Evolutionary conservation across 2,797 vertebrate genomes (phyloP), one percentile per base, ranked within the genome.

Genomic region (Dallia pectoralis): DNA sequence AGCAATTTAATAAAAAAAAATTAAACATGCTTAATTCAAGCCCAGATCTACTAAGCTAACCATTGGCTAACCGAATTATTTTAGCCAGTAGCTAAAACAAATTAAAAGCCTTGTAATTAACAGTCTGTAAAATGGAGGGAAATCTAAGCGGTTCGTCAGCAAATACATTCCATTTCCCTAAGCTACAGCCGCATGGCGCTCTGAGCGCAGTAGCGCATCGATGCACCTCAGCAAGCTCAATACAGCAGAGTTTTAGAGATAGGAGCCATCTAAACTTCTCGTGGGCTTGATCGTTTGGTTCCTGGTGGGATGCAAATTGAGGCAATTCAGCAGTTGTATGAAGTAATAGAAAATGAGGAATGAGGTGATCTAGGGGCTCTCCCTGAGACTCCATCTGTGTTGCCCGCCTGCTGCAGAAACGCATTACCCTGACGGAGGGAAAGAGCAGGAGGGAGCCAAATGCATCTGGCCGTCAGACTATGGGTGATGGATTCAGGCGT

Each of bases 341-440:
- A 29, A 63, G 30, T 30, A 30, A 64, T 30, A 64, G 14, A 64
- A 32, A 33, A 29, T 30, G 16, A 29, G 29, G 62, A 64, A 29
- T 64, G 62, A 64, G 30, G 62, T 29, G 33, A 56, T 36, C 25
- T 44, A 27, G 66, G 76, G 81, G 81, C 66, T 0, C 84, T 81
- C 72, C 71, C 76, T 51, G 79, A 67, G 79, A 32, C 73, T 82
- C 81, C 87, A 85, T 88, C 83, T 89, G 87, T 72, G 67, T 69
- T 5, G n/a, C 68, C 64, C 44, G 71, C 75, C 33, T n/a, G 40
- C 73, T 63, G 73, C 40, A 72, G 44, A 75, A 84, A 69, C 51
- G 56, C 75, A 82, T 78, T 84, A 82, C 62, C 27, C 68, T 73
- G 14, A 49, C 16, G 1, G 69, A 82, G 61, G 48, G 65, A 62